These are phyloP conservation scores for Drosophila prosaltans DNA, from an alignment of 1,140 invertebrate genomes.

Conservation along the genomic window DNA sequence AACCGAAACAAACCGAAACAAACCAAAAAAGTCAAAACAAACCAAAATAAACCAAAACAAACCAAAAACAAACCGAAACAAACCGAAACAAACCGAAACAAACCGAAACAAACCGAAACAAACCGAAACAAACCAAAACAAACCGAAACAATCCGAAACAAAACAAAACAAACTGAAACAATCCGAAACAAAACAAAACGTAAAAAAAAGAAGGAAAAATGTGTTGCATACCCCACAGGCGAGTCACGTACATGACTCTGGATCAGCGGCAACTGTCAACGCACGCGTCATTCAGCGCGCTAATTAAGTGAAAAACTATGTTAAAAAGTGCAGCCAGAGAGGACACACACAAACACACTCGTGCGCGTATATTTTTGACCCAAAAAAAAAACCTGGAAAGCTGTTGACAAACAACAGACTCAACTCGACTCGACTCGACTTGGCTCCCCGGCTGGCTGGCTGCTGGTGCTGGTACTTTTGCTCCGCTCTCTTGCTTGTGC, in stretches of 20 bases:
- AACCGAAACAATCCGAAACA: too few relatives aligned
- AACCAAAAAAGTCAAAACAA: too few relatives aligned
- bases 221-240: slow-evolving; percentile 63
- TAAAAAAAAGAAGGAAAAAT: slow-evolving; percentile 8
- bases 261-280: slow-evolving; percentile 69
- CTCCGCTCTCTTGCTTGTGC: slow-evolving; percentile 49
- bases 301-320: slow-evolving; percentile 81
- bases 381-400: slow-evolving; percentile 68
- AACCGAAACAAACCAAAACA: too few relatives aligned
- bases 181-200: too few relatives aligned
- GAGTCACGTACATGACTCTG: slow-evolving; percentile 52
- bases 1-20: too few relatives aligned
- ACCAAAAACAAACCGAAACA: too few relatives aligned
- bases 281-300: slow-evolving; percentile 68
- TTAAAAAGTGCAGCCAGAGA: slow-evolving; percentile 52
- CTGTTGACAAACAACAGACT: slow-evolving; percentile 74
- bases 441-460: neutral
- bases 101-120: too few relatives aligned
- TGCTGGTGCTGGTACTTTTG: neutral
- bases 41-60: too few relatives aligned
- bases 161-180: too few relatives aligned
- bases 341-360: slow-evolving; percentile 23
- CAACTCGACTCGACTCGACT: slow-evolving; percentile 17
- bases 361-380: slow-evolving; percentile 63
- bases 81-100: too few relatives aligned